Evolutionary conservation across 2,113 vertebrate species (phyloP), one percentile per base, ranked within the genome.

Genomic region (Penelope pileata): DNA sequence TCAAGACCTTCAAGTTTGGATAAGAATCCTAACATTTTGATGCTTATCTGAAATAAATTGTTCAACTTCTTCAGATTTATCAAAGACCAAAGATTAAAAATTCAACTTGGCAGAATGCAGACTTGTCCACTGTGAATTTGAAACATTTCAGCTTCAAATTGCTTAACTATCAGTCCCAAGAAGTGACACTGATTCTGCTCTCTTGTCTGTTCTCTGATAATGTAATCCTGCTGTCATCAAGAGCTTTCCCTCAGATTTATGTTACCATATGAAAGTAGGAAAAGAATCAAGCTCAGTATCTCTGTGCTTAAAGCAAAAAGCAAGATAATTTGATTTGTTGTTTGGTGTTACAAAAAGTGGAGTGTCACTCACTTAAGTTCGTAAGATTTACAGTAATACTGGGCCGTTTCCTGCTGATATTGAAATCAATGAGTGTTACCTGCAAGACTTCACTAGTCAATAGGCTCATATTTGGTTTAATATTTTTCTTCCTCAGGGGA

Each of bases 401-500:
- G 14, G 40, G 16, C 42, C 51, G n/a, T 73, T 96, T 94, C 9
- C 74, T 83, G 53, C 45, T 62, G 67, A 62, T 66, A 45, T 7
- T 62, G 50, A 91, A 87, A 63, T 90, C 87, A 94, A 77, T 92
- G 83, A 23, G 32, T 54, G 47, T 94, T 95, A 95, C 91, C 81
- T 70, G 90, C 84, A 74, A 67, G 47, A 95, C 10, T 84, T 94
- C 68, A 83, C 60, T 59, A 64, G 56, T 93, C 83, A 86, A 94
- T 78, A 86, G 29, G 16, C 10, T 88, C 32, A 47, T 60, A 85
- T 69, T 89, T 93, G 3, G 63, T 85, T 73, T 73, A 83, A 67
- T 83, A 90, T 88, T 95, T 90, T 87, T 56, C 42, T 80, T 90
- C 83, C 34, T n/a, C 5, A 42, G 6, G 14, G 23, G 12, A 74